Base-by-base conservation (phyloP, 2,888 invertebrate species). In the Chaetoderma sp. region DNA sequence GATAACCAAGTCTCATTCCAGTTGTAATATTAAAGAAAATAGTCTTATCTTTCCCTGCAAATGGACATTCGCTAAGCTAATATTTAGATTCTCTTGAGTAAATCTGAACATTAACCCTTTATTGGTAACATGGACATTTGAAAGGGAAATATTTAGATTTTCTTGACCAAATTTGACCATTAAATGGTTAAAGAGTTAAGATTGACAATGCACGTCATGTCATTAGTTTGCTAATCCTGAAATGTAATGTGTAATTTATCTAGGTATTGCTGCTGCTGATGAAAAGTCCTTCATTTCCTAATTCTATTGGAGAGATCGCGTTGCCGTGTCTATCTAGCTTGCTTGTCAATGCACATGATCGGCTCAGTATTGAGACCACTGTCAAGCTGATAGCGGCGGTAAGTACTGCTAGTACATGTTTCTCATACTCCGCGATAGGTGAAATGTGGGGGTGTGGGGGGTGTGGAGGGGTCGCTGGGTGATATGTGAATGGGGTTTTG, bases 341-440 rank as follows among this genome's bases (percentile, higher is more conserved):
- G 2, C 62, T 81, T 16, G 33, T 68, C 32, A 63, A 69, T 8
- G 69, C 71, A 52, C 69, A 75, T 50, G 58, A 72, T 6, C 64
- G 56, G 13, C 63, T 81, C 36, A 66, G 72, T 5, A 68, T 77
- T 32, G 73, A 74, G 27, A 67, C 49, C 32, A 74, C 76, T 5
- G 66, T 71, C 4, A 76, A 71, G 63, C 62, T 81, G 18, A 59
- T 79, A 16, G 67, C 75, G 6, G 32, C 61, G 57, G 81, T 81
- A 59, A 50, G 23, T 28, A 16, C n/a, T 25, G 21, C 49, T 18
- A 8, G 21, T 27, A 16, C 10, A 10, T 36, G 39, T 36, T 36
- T 36, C n/a, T 36, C 39, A 13, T 36, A 36, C 39, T 36, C 39
- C n/a, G n/a, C n/a, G 39, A 36, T 36, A 36, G 10, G 10, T 36